These are phyloP conservation scores for Theretra japonica DNA, from an alignment of 2,888 invertebrate genomes.

Conservation along the genomic window DNA sequence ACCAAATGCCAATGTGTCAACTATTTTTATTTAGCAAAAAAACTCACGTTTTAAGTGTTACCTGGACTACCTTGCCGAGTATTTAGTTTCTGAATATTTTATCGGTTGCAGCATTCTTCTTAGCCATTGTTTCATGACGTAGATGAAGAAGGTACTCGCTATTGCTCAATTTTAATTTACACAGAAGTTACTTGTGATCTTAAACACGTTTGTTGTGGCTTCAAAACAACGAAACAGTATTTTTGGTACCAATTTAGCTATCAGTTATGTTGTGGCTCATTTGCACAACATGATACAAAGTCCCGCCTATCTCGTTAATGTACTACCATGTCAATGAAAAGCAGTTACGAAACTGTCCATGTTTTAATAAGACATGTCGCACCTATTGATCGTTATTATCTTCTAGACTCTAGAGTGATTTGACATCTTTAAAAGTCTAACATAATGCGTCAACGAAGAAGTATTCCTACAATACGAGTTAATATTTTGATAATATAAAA, in stretches of 20 bases:
- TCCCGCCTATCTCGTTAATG: conserved; percentile 5
- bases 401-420: not conserved
- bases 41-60: not conserved
- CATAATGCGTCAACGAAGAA: conserved; percentile 55
- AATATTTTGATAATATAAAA: conserved; percentile 68
- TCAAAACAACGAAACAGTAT: conserved; percentile 16
- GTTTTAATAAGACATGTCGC: not conserved
- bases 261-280: not conserved
- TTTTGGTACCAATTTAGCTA: not conserved
- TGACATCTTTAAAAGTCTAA: conserved; percentile 13
- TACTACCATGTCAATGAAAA: not conserved
- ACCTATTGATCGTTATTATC: conserved; percentile 11
- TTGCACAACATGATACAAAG: not conserved
- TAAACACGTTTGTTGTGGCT: conserved; percentile 2
- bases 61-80: conserved; percentile 2
- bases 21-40: not conserved
- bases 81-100: not conserved
- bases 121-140: not conserved
- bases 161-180: conserved; percentile 11
- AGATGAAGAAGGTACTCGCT: not conserved
- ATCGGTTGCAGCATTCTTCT: not conserved
- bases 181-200: not conserved
- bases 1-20: not conserved
- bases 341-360: not conserved
- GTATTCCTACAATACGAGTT: conserved; percentile 51